Base-by-base conservation (phyloP, 1,140 invertebrate species). In the Ostrea edulis region DNA sequence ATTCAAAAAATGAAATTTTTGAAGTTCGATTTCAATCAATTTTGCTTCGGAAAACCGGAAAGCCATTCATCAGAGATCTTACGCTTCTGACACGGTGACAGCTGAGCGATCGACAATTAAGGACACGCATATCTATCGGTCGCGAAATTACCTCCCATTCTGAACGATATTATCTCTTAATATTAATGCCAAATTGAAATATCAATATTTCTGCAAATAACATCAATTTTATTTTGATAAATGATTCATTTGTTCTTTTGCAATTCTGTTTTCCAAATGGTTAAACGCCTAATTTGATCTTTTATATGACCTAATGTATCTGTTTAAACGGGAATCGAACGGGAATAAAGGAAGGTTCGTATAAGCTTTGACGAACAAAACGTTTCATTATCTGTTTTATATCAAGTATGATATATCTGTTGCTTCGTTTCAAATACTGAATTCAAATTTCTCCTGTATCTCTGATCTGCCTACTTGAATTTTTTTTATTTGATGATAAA, bases 161-260 rank as follows among this genome's bases (percentile, higher is more conserved):
- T 22, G 8, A 20, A 58, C 54, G 54, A 58, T 85, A 65, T 85
- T 58, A 85, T 85, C 83, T 55, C 55, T 52, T 35, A 54, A 85
- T 54, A 85, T 85, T 62, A 85, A 35, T 58, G 83, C 54, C 52
- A 58, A 58, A 85, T 85, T 85, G 83, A 85, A 85, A 85, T 85
- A 85, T 85, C 83, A 85, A 85, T 85, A 85, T 62, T 62, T 62
- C 29, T 35, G 25, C 54, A 35, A 85, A 55, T 54, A 52, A 85
- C 51, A 58, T 62, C 53, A 55, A 85, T 85, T 85, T 85, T 54
- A 85, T 85, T 85, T 85, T 85, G 83, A 85, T 85, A 85, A 85
- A 85, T 85, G 83, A 85, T 54, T 85, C 83, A 85, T 85, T 85
- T 85, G 54, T 35, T 58, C 54, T 62, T 55, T 85, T 85, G 29